Percentiles rank a stretch among this genome's conserved stretches.
Conservation (phyloP, 2,113 vertebrate genomes). For the Tachuris rubrigastra region DNA sequence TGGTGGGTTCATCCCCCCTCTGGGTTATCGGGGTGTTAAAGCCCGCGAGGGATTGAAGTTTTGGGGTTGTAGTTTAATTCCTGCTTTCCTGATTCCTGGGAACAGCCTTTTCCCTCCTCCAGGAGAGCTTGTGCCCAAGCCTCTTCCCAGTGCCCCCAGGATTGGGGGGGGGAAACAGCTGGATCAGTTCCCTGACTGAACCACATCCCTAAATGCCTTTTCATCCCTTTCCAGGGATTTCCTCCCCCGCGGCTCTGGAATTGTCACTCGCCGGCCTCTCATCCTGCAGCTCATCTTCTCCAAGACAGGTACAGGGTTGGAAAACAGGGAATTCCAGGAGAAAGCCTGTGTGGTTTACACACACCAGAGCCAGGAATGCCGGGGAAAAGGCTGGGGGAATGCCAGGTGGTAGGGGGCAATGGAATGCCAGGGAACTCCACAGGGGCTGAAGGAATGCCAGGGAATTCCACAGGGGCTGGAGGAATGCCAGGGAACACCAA, state of each 20-base stretch:
- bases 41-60: not conserved
- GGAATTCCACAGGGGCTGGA: not conserved
- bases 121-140: not conserved
- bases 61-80: not conserved
- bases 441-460: too few species aligned
- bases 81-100: not conserved
- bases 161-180: accelerated
- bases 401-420: not conserved
- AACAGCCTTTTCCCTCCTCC: too few species aligned
- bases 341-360: not conserved
- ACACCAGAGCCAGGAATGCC: not conserved
- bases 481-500: not conserved
- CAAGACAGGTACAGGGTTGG: constrained; percentile 84
- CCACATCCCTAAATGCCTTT: not conserved
- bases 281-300: constrained; percentile 96
- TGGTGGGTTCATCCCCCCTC: not conserved
- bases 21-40: not conserved
- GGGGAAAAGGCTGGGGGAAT: not conserved
- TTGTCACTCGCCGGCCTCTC: constrained; percentile 93
- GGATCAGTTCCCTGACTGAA: not conserved
- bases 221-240: constrained; percentile 83
- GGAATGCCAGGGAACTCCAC: not conserved
- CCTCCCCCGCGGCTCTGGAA: constrained; percentile 93
- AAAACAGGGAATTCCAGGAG: accelerated
- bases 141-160: not conserved